Percentiles rank a stretch among this genome's conserved stretches.
Conservation (phyloP, 2,888 invertebrate genomes). For the Leistus spinibarbis region DNA sequence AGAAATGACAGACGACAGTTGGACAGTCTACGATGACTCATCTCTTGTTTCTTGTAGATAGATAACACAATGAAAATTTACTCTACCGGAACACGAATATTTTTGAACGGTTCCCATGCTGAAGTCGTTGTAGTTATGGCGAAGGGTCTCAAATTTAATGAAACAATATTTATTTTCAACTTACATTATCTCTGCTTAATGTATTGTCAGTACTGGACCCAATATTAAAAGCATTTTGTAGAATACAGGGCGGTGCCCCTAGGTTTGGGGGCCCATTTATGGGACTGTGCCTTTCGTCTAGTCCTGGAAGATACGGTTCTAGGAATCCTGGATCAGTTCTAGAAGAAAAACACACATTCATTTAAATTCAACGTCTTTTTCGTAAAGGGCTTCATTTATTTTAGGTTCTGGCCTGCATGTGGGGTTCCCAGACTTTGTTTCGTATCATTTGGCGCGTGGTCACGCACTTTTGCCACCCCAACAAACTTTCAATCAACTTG, state of each 20-base stretch:
- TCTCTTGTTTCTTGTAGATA: background rate
- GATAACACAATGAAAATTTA: too few species aligned
- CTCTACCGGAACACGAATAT: too few species aligned
- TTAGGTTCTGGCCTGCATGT: background rate
- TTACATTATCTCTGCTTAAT: constrained; percentile 57
- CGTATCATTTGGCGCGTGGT: background rate
- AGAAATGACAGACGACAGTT: background rate
- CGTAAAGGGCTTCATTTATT: too few species aligned
- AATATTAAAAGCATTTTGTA: constrained; percentile 54
- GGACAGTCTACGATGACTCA: background rate
- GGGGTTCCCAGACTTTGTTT: background rate
- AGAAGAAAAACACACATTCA: constrained; percentile 55
- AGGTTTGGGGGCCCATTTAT: constrained; percentile 57
- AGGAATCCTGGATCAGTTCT: constrained; percentile 75
- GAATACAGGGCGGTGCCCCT: constrained; percentile 52
- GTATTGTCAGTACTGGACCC: constrained; percentile 55
- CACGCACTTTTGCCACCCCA: background rate
- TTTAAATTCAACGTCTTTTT: background rate
- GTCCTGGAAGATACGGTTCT: constrained; percentile 74
- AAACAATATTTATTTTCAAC: background rate
- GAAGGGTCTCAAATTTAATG: too few species aligned
- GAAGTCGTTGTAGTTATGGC: too few species aligned
- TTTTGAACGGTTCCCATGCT: too few species aligned
- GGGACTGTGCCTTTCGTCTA: constrained; percentile 56
- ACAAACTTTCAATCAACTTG: background rate